Percentiles rank a stretch among this genome's conserved stretches.
Evolutionary conservation across 2,113 vertebrate genomes (phyloP).

Genomic region (Microcebus jonahi): DNA sequence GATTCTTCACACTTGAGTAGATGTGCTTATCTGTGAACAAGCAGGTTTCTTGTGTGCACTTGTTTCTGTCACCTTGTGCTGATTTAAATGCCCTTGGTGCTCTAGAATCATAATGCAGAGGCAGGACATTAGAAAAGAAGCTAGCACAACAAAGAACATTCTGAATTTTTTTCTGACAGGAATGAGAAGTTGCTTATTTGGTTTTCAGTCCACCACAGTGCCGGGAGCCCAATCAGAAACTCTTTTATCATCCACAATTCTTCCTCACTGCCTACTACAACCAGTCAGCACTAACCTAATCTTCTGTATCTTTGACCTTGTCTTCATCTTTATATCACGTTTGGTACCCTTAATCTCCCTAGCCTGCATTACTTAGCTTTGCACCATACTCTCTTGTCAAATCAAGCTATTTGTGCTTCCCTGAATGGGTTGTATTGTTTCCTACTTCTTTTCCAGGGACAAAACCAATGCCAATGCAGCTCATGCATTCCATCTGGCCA

Average conservation of each 20-base stretch:
- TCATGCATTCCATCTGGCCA: neutral
- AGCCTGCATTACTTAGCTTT: neutral
- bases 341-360: accelerated
- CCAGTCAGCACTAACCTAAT: neutral
- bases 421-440: neutral
- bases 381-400: neutral
- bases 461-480: neutral
- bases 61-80: constrained; percentile 60
- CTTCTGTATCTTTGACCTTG: neutral
- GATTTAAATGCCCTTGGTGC: constrained; percentile 49
- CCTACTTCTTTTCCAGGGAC: neutral
- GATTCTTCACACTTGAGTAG: constrained; percentile 19
- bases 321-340: neutral
- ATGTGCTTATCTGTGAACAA: constrained; percentile 45
- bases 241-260: neutral
- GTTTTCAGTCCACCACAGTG: neutral
- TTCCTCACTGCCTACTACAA: neutral
- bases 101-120: constrained; percentile 1
- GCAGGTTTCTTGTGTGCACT: neutral
- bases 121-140: neutral
- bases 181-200: neutral
- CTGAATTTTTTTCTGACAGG: neutral
- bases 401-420: neutral
- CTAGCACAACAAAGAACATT: neutral
- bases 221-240: neutral